Evolutionary conservation across 1,140 invertebrate species (phyloP).

Genomic region (Drosophila miranda): DNA sequence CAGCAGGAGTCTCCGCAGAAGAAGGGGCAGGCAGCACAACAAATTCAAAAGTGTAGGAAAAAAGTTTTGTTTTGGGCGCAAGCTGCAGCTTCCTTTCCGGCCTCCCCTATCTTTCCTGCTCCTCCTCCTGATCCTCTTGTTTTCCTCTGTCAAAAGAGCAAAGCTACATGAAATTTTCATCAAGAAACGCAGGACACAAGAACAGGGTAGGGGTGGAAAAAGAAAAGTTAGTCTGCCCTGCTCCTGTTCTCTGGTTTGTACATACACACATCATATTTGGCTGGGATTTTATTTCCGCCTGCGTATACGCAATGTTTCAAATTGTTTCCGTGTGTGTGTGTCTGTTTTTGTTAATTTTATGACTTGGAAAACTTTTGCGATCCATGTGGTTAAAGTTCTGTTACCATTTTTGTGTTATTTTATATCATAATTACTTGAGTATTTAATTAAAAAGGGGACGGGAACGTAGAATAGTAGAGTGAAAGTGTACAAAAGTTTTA

Average conservation of each 20-base stretch:
- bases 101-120: constrained; percentile 17
- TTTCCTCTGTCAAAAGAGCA: constrained; percentile 77
- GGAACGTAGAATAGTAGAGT: constrained; percentile 5
- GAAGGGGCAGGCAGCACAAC: constrained; percentile 20
- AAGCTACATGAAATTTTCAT: constrained; percentile 74
- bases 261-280: constrained; percentile 30
- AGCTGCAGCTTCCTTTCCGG: constrained; percentile 14
- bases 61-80: constrained; percentile 34
- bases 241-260: constrained; percentile 7
- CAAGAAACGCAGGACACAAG: neutral
- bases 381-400: constrained; percentile 32
- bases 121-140: constrained; percentile 43
- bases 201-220: neutral
- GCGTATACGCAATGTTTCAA: constrained; percentile 79
- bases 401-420: constrained; percentile 24
- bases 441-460: constrained; percentile 45
- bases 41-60: constrained; percentile 48
- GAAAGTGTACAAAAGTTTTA: neutral
- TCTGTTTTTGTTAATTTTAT: constrained; percentile 61
- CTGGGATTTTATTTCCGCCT: constrained; percentile 27
- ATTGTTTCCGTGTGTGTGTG: constrained; percentile 54
- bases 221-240: constrained; percentile 18
- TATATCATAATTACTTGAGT: constrained; percentile 46
- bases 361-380: constrained; percentile 48
- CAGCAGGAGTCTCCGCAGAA: neutral